phyloP scores from a whole-genome alignment of 2,888 invertebrate genomes.

The Arrhopalites spinosus region DNA sequence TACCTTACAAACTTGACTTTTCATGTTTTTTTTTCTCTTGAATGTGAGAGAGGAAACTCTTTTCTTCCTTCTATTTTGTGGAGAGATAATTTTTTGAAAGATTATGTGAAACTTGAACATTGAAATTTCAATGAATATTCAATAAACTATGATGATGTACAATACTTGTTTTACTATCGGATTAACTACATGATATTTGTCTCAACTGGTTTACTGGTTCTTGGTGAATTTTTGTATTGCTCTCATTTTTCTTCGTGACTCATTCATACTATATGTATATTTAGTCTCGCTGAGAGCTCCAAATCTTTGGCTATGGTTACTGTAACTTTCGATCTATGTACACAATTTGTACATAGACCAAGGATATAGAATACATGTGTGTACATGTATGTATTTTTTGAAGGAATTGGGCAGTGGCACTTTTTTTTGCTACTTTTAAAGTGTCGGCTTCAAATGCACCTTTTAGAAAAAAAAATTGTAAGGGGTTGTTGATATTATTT shows the following conservation, averaged over 20 bases:
- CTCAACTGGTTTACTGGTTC: not conserved
- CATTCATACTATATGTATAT: constrained; percentile 25
- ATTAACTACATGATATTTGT: not conserved
- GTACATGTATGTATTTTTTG: not conserved
- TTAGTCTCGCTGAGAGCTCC: constrained; percentile 1
- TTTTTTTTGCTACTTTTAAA: too few species aligned
- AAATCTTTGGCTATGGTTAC: constrained; percentile 1
- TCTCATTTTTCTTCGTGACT: constrained; percentile 24
- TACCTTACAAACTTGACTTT: too few species aligned
- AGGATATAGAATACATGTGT: not conserved
- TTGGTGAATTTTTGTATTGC: not conserved
- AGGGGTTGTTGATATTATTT: too few species aligned
- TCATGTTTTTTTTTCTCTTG: too few species aligned
- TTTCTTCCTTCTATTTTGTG: too few species aligned
- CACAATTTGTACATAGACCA: not conserved
- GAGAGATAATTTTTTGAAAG: too few species aligned
- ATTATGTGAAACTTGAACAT: too few species aligned
- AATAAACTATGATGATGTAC: too few species aligned
- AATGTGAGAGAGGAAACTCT: too few species aligned
- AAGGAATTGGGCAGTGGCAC: not conserved
- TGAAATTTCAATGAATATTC: too few species aligned
- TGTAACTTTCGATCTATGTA: not conserved
- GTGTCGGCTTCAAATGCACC: constrained; percentile 9
- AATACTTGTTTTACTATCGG: too few species aligned
- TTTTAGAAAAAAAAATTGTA: too few species aligned